These are phyloP conservation scores for Drosophila parvula DNA, from an alignment of 1,140 invertebrate species.

Conservation along the genomic window DNA sequence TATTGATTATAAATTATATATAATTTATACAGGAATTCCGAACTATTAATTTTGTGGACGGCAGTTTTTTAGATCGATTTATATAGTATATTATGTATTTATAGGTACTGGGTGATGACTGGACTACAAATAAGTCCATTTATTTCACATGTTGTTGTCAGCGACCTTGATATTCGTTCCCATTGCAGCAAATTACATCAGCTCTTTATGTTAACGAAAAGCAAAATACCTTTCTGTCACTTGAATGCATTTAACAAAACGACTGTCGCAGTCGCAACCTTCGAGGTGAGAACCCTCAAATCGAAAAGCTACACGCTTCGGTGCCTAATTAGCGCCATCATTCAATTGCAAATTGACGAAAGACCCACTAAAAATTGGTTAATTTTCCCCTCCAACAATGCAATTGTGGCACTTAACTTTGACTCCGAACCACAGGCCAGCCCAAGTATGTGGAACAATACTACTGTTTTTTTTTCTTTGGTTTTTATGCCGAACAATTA, in stretches of 20 bases:
- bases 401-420: constrained; percentile 78
- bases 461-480: constrained; percentile 27
- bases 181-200: constrained; percentile 13
- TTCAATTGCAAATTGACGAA: constrained; percentile 55
- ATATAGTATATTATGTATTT: no score
- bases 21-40: no score
- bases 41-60: no score
- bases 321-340: constrained; percentile 63
- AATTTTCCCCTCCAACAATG: constrained; percentile 56
- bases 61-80: no score
- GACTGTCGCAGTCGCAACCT: constrained; percentile 12
- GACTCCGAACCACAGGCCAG: constrained; percentile 64
- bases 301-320: constrained; percentile 52
- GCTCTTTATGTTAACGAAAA: not conserved
- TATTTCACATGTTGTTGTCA: not conserved
- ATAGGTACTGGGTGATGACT: no score
- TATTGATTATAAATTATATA: no score
- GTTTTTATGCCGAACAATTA: constrained; percentile 59
- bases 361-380: constrained; percentile 64
- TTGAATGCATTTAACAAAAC: constrained; percentile 43
- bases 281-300: constrained; percentile 21
- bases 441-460: constrained; percentile 36
- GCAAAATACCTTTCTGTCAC: constrained; percentile 50
- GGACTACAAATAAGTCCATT: not conserved
- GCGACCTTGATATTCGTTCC: constrained; percentile 2